Evolutionary conservation across 2,797 vertebrate species (phyloP).

Genomic region (Pseudomugil tenellus): DNA sequence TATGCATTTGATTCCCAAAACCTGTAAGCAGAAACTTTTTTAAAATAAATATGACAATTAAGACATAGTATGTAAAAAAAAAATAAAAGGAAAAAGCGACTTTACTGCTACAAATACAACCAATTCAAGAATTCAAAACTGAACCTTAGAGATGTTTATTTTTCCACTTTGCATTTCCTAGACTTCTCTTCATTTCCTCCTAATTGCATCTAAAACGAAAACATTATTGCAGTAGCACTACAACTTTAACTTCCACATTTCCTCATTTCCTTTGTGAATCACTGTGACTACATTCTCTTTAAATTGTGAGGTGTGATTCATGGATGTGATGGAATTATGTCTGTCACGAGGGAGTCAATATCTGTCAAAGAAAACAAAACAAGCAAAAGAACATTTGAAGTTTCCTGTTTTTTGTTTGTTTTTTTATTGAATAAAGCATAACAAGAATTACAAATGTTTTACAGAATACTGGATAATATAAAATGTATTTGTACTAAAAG

Average conservation of each 20-base stretch:
- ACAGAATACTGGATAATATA: constrained; percentile 70
- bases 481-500: constrained; percentile 72
- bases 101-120: too few relatives aligned
- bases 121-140: too few relatives aligned
- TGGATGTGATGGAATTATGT: background rate
- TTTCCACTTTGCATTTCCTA: too few relatives aligned
- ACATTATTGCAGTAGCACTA: background rate
- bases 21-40: too few relatives aligned
- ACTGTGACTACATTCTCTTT: background rate
- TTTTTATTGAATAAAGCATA: constrained; percentile 74
- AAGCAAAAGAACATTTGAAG: background rate
- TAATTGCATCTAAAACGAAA: background rate
- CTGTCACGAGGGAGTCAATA: background rate
- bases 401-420: background rate
- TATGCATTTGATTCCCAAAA: too few relatives aligned
- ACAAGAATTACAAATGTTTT: constrained; percentile 65
- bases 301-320: constrained; percentile 1
- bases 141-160: too few relatives aligned
- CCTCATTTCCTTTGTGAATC: background rate
- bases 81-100: too few relatives aligned
- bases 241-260: background rate
- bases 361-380: background rate
- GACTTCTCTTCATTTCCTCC: background rate
- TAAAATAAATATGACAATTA: background rate
- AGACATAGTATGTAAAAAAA: background rate